phyloP scores from a whole-genome alignment of 2,797 vertebrate species.

The Poeciliopsis paucimaculata region DNA sequence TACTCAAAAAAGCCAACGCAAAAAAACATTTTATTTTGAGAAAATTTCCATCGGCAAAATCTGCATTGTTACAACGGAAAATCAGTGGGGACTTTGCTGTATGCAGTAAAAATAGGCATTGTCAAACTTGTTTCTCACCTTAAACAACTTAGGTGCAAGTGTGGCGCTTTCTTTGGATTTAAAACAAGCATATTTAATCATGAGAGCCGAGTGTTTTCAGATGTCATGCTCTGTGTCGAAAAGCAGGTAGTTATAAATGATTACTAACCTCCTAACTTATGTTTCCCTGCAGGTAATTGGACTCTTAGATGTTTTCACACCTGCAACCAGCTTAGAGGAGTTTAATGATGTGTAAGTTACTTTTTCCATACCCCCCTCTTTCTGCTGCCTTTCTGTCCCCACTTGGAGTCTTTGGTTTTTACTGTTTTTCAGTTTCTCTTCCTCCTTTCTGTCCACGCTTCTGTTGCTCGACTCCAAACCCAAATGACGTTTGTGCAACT shows the following conservation, averaged over 20 bases:
- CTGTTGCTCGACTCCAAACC: background rate
- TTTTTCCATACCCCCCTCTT: background rate
- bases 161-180: background rate
- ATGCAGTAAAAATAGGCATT: background rate
- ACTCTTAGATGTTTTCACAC: conserved; percentile 94
- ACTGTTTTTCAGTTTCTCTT: background rate
- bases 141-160: background rate
- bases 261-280: conserved; percentile 29
- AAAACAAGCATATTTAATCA: background rate
- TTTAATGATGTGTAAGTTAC: conserved; percentile 97
- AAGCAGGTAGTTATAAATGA: conserved; percentile 1
- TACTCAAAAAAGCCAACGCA: background rate
- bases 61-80: background rate
- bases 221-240: background rate
- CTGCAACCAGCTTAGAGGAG: conserved; percentile 89
- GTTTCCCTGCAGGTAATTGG: conserved; percentile 89
- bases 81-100: background rate
- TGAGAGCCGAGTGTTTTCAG: background rate
- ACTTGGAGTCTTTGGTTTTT: background rate
- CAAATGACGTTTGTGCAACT: conserved; percentile 12
- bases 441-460: background rate
- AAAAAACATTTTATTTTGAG: background rate
- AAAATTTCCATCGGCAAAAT: background rate
- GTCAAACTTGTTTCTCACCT: background rate
- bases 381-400: background rate